Conservation (phyloP, 2,797 vertebrate species). For the Acomys russatus region DNA sequence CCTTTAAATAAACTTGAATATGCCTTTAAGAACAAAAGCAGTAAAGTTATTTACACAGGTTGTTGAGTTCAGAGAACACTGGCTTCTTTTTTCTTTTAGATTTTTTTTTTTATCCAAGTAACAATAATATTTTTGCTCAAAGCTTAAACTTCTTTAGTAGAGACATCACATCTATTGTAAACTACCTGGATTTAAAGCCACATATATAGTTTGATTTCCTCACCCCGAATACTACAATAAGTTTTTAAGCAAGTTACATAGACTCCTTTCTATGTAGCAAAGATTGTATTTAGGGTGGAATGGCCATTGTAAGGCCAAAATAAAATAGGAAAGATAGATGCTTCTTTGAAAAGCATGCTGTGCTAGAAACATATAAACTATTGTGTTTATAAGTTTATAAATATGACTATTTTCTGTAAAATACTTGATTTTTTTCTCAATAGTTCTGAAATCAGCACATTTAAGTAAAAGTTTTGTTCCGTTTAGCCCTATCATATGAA, state of each 20-base stretch:
- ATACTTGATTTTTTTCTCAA: not conserved
- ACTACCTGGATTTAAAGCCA: constrained; percentile 33
- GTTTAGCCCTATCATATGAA: not conserved
- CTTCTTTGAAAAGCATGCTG: not conserved
- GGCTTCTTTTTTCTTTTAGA: not conserved
- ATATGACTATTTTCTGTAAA: not conserved
- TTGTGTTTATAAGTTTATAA: constrained; percentile 15
- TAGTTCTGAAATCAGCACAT: not conserved
- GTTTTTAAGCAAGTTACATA: constrained; percentile 29
- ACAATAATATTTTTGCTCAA: not conserved
- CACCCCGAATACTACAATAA: not conserved
- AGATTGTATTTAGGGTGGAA: not conserved
- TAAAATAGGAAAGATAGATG: constrained; percentile 11
- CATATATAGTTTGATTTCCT: constrained; percentile 31
- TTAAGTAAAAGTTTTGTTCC: not conserved
- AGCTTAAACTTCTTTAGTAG: constrained; percentile 19
- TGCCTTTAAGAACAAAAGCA: not conserved
- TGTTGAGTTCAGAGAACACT: not conserved
- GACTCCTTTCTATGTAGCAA: not conserved
- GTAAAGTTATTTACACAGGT: not conserved
- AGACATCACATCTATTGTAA: not conserved
- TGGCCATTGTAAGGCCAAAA: not conserved
- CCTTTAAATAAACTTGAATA: not conserved
- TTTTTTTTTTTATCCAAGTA: not conserved
- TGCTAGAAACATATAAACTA: not conserved